These are phyloP conservation scores for Griposia aprilina DNA, from an alignment of 2,888 invertebrate genomes.

Conservation along the genomic window DNA sequence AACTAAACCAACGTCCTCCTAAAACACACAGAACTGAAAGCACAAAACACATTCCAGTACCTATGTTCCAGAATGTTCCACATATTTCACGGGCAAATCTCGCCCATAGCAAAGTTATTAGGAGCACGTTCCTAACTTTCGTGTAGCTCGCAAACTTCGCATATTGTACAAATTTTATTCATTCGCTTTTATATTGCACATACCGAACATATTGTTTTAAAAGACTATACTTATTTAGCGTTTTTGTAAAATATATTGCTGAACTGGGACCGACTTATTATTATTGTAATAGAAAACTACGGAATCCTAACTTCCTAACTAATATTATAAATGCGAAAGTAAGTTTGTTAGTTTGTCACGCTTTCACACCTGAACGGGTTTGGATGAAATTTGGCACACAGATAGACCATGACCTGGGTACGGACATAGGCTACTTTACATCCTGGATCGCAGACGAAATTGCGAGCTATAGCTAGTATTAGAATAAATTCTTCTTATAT, in stretches of 20 bases:
- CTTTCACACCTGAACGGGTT: too few species aligned
- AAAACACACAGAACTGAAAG: slow-evolving; percentile 6
- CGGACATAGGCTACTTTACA: too few species aligned
- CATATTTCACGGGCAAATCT: slow-evolving; percentile 68
- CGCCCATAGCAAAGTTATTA: slow-evolving; percentile 65
- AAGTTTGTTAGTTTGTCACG: too few species aligned
- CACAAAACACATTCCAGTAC: slow-evolving; percentile 25
- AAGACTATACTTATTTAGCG: slow-evolving; percentile 10
- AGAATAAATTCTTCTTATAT: too few species aligned
- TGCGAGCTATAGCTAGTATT: too few species aligned
- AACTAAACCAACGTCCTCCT: background rate
- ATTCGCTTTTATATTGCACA: slow-evolving; percentile 60
- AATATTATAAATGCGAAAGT: too few species aligned
- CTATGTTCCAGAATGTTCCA: slow-evolving; percentile 59
- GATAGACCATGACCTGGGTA: too few species aligned
- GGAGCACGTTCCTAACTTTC: slow-evolving; percentile 60
- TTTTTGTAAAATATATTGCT: slow-evolving; percentile 21
- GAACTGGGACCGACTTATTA: background rate
- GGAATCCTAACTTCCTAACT: too few species aligned
- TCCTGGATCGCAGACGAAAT: too few species aligned
- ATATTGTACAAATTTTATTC: slow-evolving; percentile 63
- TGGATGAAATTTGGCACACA: too few species aligned
- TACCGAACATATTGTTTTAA: slow-evolving; percentile 39
- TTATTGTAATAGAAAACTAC: background rate
- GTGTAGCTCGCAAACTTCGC: slow-evolving; percentile 52